Evolutionary conservation across 2,797 vertebrate species (phyloP).

Genomic region (Karalla daura): DNA sequence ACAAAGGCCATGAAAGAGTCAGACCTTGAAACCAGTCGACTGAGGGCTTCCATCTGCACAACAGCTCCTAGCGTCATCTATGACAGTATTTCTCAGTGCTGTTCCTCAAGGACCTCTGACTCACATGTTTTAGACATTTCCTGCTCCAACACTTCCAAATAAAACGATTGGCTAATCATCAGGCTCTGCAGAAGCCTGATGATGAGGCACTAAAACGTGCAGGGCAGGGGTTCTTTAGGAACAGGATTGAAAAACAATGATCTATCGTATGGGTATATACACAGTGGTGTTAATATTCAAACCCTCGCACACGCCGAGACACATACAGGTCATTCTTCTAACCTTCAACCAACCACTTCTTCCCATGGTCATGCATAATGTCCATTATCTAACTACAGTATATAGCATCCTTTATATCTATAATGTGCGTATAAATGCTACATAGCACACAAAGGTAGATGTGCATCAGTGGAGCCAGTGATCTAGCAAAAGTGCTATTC

Average conservation of each 20-base stretch:
- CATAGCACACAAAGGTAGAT: slow-evolving; percentile 1
- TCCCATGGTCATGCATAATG: slow-evolving; percentile 1
- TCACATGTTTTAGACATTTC: no score
- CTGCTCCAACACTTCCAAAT: no score
- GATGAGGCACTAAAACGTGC: no score
- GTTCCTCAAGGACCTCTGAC: no score
- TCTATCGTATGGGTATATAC: slow-evolving; percentile 6
- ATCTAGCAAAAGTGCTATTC: slow-evolving; percentile 6
- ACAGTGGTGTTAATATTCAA: not conserved
- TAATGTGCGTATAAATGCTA: slow-evolving; percentile 2
- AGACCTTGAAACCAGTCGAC: slow-evolving; percentile 44
- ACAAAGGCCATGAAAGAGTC: slow-evolving; percentile 18
- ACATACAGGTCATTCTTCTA: not conserved
- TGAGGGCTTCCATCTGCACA: slow-evolving; percentile 4
- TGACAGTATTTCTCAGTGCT: no score
- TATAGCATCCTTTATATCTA: not conserved
- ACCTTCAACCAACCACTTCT: not conserved
- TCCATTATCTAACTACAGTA: not conserved
- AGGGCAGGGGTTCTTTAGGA: no score
- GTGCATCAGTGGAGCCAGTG: not conserved
- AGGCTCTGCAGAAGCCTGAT: no score
- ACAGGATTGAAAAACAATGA: no score
- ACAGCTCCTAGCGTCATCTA: not conserved
- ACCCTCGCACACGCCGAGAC: not conserved
- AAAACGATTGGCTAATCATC: no score